Base-by-base conservation (phyloP, 2,113 vertebrate species). In the Carlito syrichta region DNA sequence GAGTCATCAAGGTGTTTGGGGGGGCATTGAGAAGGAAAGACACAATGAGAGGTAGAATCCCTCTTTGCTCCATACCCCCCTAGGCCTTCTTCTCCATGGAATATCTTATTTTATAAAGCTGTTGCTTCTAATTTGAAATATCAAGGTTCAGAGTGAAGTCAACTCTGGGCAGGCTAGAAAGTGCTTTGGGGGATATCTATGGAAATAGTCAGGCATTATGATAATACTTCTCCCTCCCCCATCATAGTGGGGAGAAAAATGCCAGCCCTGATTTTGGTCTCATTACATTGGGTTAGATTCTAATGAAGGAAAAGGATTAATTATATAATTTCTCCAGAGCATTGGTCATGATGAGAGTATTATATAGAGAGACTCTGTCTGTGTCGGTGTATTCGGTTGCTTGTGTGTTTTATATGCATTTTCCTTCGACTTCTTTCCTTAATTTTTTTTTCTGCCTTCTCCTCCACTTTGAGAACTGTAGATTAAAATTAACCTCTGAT, bases 61-160 rank as follows among this genome's bases (percentile, higher is more conserved):
- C 0, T 79, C 6, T 1, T 27, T 11, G 1, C 14, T 9, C 8
- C 8, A 6, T n/a, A 12, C 14, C 8, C 4, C 16, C 30, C 25
- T 11, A 23, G 20, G 25, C 32, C 50, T 50, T 48, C 35, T 22
- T 87, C 60, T 58, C 38, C 1, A 0, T 52, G 38, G 22, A 56
- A 27, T 11, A 30, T 50, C 45, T 50, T 54, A 19, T 60, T 30
- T 76, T 68, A 19, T 52, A 52, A 86, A 94, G 25, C 22, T 38
- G 1, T 38, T 60, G 12, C 74, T 86, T 78, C 56, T 92, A 40
- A n/a, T 89, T 78, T 81, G 14, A 52, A 69, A 3, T n/a, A 38
- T 48, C 38, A 20, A 30, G 6, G n/a, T 58, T 82, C 43, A 54
- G 25, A 22, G 85, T 32, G 60, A 62, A 7, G 27, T 66, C 2